A percentile compares a stretch with the other conserved stretches of the same genome.
Conservation (phyloP, 1,140 invertebrate species). For the Temnothorax nylanderi region DNA sequence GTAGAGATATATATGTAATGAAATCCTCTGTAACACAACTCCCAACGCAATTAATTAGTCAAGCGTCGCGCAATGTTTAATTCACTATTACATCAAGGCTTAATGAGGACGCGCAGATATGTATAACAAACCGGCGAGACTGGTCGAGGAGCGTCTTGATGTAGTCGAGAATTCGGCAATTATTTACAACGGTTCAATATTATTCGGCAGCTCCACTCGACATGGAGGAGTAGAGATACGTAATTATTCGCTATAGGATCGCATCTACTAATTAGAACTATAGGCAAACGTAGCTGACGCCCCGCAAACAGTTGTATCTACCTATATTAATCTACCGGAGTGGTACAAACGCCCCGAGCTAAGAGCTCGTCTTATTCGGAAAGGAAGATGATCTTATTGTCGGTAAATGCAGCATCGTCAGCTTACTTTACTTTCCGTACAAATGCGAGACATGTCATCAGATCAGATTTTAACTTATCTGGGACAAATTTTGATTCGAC, state of each 20-base stretch:
- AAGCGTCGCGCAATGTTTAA: conserved; percentile 41
- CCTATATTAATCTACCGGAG: conserved; percentile 52
- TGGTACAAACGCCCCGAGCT: conserved; percentile 33
- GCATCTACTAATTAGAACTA: conserved; percentile 55
- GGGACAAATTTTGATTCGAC: neutral
- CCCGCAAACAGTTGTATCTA: conserved; percentile 40
- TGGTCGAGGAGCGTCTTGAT: conserved; percentile 18
- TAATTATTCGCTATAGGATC: conserved; percentile 52
- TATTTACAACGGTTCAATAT: conserved; percentile 60
- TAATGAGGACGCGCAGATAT: conserved; percentile 41
- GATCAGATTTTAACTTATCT: neutral
- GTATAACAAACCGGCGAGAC: conserved; percentile 29
- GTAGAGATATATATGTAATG: neutral
- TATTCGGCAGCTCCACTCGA: conserved; percentile 37
- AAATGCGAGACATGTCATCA: neutral
- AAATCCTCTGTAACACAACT: conserved; percentile 3
- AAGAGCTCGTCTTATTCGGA: conserved; percentile 22
- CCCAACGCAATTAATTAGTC: conserved; percentile 48
- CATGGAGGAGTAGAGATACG: conserved; percentile 42
- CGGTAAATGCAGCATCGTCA: neutral
- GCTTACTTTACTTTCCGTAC: neutral
- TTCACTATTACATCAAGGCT: conserved; percentile 36
- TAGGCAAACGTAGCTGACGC: conserved; percentile 38
- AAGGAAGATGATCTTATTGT: neutral
- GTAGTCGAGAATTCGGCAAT: conserved; percentile 28